A percentile compares a stretch with the other conserved stretches of the same genome.
Evolutionary conservation across 2,888 invertebrate genomes (phyloP).

Genomic region (Steinernema hermaphroditum): DNA sequence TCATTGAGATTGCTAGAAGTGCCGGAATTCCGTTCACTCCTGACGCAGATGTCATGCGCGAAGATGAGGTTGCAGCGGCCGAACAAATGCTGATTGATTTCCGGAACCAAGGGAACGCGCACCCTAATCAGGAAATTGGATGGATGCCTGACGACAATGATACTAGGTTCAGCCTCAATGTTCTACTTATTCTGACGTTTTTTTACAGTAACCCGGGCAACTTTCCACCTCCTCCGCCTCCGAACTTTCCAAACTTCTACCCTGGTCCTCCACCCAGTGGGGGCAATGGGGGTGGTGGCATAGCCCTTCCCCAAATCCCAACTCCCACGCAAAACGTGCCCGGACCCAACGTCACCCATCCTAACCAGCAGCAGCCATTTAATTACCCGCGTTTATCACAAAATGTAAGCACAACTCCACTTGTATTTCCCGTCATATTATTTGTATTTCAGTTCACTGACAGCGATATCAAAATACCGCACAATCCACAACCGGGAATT

Average conservation of each 20-base stretch:
- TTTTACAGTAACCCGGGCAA: slow-evolving; percentile 19
- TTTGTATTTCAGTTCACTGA: not conserved
- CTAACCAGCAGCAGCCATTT: not conserved
- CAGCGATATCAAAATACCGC: not conserved
- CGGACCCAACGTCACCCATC: too few relatives aligned
- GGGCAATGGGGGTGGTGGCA: not conserved
- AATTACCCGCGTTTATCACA: slow-evolving; percentile 25
- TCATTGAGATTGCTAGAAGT: slow-evolving; percentile 93
- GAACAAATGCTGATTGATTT: slow-evolving; percentile 66
- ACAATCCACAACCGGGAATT: slow-evolving; percentile 1
- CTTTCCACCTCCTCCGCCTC: slow-evolving; percentile 18
- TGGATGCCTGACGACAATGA: not conserved
- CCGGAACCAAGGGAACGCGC: slow-evolving; percentile 13
- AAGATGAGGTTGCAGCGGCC: slow-evolving; percentile 62
- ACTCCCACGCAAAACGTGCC: not conserved
- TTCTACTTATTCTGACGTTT: too few relatives aligned
- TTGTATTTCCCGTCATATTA: not conserved
- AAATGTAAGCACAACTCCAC: slow-evolving; percentile 15
- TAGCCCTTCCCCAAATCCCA: slow-evolving; percentile 14
- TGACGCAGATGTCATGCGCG: slow-evolving; percentile 76
- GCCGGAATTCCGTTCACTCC: slow-evolving; percentile 92
- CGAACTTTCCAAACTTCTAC: slow-evolving; percentile 1
- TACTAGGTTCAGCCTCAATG: too few relatives aligned
- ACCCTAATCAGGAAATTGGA: slow-evolving; percentile 1
- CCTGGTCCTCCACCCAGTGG: slow-evolving; percentile 28